Percentiles rank a stretch among this genome's conserved stretches.
phyloP scores from a whole-genome alignment of 2,797 vertebrate species.

The Naso thynnoides region DNA sequence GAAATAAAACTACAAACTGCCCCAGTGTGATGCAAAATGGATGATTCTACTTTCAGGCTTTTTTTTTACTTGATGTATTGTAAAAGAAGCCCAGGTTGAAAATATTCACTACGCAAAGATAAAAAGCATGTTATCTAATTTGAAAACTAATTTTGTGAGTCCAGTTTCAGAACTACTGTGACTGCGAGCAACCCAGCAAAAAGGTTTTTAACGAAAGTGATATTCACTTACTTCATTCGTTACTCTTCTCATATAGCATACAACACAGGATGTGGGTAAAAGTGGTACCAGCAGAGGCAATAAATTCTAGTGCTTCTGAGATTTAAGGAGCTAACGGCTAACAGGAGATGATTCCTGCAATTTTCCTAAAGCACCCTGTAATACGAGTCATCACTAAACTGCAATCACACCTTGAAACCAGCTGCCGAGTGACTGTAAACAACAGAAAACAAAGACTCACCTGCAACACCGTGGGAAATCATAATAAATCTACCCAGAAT shows the following conservation, averaged over 20 bases:
- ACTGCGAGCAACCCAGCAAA: background rate
- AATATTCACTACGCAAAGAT: background rate
- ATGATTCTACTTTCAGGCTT: background rate
- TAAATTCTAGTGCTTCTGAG: conserved; percentile 14
- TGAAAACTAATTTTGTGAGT: background rate
- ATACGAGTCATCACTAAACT: conserved; percentile 26
- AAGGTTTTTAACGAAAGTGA: background rate
- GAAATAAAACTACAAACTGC: background rate
- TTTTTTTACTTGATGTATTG: conserved; percentile 15
- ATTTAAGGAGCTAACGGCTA: background rate
- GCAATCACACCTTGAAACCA: conserved; percentile 7
- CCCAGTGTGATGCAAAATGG: background rate
- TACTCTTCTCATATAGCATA: conserved; percentile 3
- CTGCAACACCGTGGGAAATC: conserved; percentile 14
- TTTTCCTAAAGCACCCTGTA: conserved; percentile 39
- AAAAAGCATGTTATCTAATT: background rate
- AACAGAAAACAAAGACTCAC: background rate
- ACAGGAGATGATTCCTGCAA: conserved; percentile 41
- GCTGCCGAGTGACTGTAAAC: conserved; percentile 29
- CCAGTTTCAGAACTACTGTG: background rate
- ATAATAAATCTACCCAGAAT: background rate
- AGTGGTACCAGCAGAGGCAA: background rate
- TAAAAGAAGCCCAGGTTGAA: background rate
- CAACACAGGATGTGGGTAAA: background rate
- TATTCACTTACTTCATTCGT: conserved; percentile 3